phyloP scores from a whole-genome alignment of 2,113 vertebrate genomes.

The Euleptes europaea region DNA sequence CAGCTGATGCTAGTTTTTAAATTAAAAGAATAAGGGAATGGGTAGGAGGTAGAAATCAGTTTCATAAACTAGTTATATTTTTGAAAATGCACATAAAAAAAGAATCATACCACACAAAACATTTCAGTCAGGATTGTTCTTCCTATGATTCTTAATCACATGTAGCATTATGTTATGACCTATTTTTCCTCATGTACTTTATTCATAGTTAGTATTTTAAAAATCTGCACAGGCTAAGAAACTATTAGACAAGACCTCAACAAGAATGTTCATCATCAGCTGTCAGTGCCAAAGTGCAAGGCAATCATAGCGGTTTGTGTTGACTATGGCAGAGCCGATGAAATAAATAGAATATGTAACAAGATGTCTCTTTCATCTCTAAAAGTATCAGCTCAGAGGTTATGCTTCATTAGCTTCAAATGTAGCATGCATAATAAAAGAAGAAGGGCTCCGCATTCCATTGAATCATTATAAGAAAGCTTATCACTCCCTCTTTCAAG shows the following conservation, averaged over 20 bases:
- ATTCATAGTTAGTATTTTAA: constrained; percentile 42
- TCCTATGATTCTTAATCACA: constrained; percentile 29
- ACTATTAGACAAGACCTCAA: constrained; percentile 39
- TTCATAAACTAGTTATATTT: background rate
- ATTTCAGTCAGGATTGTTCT: background rate
- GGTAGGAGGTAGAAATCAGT: background rate
- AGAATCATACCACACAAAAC: background rate
- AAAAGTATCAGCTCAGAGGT: constrained; percentile 69
- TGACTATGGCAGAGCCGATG: constrained; percentile 56
- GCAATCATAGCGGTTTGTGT: constrained; percentile 61
- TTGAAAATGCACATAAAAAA: background rate
- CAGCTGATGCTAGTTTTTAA: background rate
- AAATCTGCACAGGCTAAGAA: constrained; percentile 37
- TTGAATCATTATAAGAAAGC: constrained; percentile 67
- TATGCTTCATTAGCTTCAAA: constrained; percentile 77
- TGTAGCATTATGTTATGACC: background rate
- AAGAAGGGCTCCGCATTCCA: constrained; percentile 52
- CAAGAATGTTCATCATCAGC: constrained; percentile 49
- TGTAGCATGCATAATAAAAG: constrained; percentile 73
- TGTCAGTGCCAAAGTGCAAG: constrained; percentile 56
- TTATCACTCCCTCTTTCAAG: constrained; percentile 66
- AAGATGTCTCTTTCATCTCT: constrained; percentile 74
- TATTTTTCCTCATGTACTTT: constrained; percentile 38
- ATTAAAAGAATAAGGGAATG: fast-evolving
- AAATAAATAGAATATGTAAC: constrained; percentile 75